These are phyloP conservation scores for Murina feae DNA, from an alignment of 2,113 vertebrate genomes.

Conservation along the genomic window DNA sequence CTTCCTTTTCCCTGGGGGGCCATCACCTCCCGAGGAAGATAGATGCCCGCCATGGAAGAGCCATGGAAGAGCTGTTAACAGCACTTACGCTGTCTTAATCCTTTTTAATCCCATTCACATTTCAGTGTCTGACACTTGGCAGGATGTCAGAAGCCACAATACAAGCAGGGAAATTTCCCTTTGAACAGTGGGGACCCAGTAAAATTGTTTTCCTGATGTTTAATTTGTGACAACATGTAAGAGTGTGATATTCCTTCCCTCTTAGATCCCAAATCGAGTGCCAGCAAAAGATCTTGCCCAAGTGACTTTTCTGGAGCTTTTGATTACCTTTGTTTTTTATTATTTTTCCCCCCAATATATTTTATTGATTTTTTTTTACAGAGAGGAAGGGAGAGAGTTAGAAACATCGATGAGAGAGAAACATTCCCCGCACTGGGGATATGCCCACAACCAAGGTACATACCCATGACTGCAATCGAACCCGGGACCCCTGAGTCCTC, in stretches of 20 bases:
- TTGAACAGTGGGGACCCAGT: constrained; percentile 11
- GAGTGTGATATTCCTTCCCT: background rate
- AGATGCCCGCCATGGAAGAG: constrained; percentile 28
- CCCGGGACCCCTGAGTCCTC: no score
- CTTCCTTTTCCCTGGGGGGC: constrained; percentile 26
- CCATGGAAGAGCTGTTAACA: constrained; percentile 52
- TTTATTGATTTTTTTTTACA: no score
- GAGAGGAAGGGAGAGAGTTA: no score
- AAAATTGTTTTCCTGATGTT: background rate
- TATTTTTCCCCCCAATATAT: no score
- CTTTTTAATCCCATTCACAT: constrained; percentile 63
- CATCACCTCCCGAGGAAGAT: background rate
- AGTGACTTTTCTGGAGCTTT: background rate
- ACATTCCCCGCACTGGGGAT: no score
- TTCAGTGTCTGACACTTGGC: constrained; percentile 59
- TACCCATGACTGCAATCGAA: no score
- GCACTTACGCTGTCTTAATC: constrained; percentile 41
- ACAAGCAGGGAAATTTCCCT: constrained; percentile 29
- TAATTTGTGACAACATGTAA: constrained; percentile 35
- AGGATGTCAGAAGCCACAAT: constrained; percentile 46
- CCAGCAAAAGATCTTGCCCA: background rate
- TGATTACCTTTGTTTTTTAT: background rate
- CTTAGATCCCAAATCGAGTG: background rate
- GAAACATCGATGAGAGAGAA: no score
- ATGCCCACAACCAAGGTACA: no score